Evolutionary conservation across 1,140 invertebrate species (phyloP).

Genomic region (Agrilus planipennis): DNA sequence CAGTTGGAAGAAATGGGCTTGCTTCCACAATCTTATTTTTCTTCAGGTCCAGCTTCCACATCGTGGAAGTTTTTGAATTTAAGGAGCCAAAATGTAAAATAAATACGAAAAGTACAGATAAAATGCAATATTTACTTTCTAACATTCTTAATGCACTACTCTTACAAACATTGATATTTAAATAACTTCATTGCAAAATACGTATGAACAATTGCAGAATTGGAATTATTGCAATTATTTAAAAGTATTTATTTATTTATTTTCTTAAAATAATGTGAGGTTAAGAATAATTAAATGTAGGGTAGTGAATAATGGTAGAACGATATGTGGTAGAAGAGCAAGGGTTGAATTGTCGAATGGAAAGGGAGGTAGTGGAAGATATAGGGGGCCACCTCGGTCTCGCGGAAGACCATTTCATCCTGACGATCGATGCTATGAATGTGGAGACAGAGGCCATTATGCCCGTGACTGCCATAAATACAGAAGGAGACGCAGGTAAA

Average conservation of each 20-base stretch:
- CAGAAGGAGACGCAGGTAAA: conserved; percentile 43
- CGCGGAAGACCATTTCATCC: conserved; percentile 58
- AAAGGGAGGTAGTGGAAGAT: conserved; percentile 53
- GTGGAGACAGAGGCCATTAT: conserved; percentile 83
- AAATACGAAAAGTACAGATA: too few relatives aligned
- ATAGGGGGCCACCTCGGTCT: conserved; percentile 38
- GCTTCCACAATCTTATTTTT: conserved; percentile 54
- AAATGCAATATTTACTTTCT: too few relatives aligned
- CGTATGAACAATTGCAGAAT: too few relatives aligned
- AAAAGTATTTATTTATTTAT: too few relatives aligned
- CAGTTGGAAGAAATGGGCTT: conserved; percentile 39
- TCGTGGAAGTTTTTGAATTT: conserved; percentile 57
- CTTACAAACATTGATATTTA: too few relatives aligned
- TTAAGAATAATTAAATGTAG: too few relatives aligned
- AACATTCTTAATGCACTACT: too few relatives aligned
- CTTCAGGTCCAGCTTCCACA: conserved; percentile 60
- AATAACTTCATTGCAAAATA: too few relatives aligned
- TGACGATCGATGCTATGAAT: conserved; percentile 84
- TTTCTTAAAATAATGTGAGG: too few relatives aligned
- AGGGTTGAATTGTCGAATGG: conserved; percentile 87
- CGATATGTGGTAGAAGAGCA: conserved; percentile 78
- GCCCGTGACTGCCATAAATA: conserved; percentile 74
- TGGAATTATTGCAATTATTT: too few relatives aligned
- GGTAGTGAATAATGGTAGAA: too few relatives aligned
- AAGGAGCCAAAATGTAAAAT: conserved; percentile 42